These are phyloP conservation scores for Lutraria rhynchaena DNA, from an alignment of 1,140 invertebrate species.

Conservation along the genomic window DNA sequence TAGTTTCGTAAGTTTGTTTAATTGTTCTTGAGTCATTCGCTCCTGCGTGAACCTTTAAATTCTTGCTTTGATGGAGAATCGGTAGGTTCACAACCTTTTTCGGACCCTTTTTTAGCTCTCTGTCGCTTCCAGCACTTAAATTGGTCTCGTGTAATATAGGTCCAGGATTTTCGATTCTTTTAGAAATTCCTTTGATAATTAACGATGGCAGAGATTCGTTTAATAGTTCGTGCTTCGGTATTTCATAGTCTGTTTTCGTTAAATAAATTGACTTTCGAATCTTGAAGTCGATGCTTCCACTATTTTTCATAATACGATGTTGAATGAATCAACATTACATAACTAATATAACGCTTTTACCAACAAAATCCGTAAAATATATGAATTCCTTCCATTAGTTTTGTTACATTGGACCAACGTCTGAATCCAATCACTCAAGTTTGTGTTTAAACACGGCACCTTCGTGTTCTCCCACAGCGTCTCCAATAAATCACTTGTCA, in stretches of 20 bases:
- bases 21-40: conserved; percentile 12
- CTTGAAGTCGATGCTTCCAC: too few relatives aligned
- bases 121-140: neutral
- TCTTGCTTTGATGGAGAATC: conserved; percentile 23
- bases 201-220: too few relatives aligned
- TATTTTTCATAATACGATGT: too few relatives aligned
- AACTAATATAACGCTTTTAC: too few relatives aligned
- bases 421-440: neutral
- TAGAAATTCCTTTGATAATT: neutral
- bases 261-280: too few relatives aligned
- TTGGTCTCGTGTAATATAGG: neutral
- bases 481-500: neutral
- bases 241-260: too few relatives aligned
- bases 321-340: too few relatives aligned
- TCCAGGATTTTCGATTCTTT: neutral
- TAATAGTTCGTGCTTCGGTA: too few relatives aligned
- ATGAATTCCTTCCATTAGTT: too few relatives aligned
- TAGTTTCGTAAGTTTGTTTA: conserved; percentile 3
- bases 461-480: neutral
- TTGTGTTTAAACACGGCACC: neutral
- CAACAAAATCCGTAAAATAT: too few relatives aligned
- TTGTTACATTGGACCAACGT: too few relatives aligned
- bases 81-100: conserved; percentile 33
- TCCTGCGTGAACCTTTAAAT: neutral
- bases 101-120: neutral